Evolutionary conservation across 2,113 vertebrate genomes (phyloP), one percentile per base, ranked within the genome.

Genomic region (Dissostichus mawsoni): DNA sequence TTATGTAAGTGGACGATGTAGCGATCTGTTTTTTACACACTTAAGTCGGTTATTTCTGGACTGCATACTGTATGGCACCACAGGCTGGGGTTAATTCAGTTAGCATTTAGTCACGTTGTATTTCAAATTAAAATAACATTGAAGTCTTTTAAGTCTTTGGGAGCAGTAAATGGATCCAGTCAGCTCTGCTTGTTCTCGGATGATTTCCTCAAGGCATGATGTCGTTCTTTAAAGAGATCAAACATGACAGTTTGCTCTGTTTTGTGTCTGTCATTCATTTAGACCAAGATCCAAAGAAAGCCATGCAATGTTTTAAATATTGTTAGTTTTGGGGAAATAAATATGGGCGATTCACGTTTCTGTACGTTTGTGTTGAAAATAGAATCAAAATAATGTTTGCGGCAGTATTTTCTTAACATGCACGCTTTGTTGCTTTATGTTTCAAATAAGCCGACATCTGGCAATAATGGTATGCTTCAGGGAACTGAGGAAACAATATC

Each of bases 31-130:
- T 79, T 72, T 63, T 74, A 57, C 81, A 69, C 44, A 48, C 44
- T 83, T 52, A 17, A 23, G 17, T 48, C 59, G 20, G 55, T 82
- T 78, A 74, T 59, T 82, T 74, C 29, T 71, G 64, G 74, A 25
- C 68, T 74, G 75, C 81, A 81, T 82, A 20, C 20, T 20, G 20
- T 20, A 62, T 75, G 69, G 77, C 65, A 33, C 71, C 14, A 25
- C 61, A 13, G 78, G 78, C 51, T 36, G 41, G 13, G 59, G 64
- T 71, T 82, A 75, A 82, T 77, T 88, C 44, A 52, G 47, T 76
- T 76, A 76, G 16, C 63, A 55, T 17, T 52, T 73, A 69, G 36
- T 78, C 66, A 66, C 17, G 29, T 62, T 58, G 7, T 55, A 25
- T 68, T 69, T 61, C 4, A 33, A 77, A 76, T 68, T 51, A 10